Evolutionary conservation across 2,888 invertebrate genomes (phyloP), one percentile per base, ranked within the genome.

Genomic region (Chalcis sispes): DNA sequence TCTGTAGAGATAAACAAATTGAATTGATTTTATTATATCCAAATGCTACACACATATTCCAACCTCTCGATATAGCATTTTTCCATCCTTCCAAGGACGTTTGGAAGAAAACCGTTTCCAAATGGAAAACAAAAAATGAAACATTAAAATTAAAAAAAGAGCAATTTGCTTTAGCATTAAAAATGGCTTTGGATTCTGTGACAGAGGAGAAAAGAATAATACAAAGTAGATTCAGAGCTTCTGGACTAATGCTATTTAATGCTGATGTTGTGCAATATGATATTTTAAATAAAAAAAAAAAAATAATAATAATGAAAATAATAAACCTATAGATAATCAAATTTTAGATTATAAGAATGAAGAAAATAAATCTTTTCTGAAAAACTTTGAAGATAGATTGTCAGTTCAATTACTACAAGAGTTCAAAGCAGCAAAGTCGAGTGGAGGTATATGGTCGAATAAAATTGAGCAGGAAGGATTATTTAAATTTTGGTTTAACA

Each of bases 1-100:
- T 66, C 36, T 66, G 54, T 54, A 50, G 54, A 36, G 52, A 66
- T 36, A 69, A 58, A 27, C 18, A 66, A 36, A 66, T 66, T 15
- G 52, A 66, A 40, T 23, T 66, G 2, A 66, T 66, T 20, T 50
- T 13, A 7, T 27, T 66, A 2, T 27, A 42, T 54, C 66, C 52
- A 23, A 66, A 66, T 66, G 3, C 66, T 3, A 66, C 66, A 0
- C 66, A 66, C n/a, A 52, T 66, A 23, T n/a, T 48, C 1, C 64
- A 64, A 64, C 64, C 64, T 2, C 27, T 54, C 13, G 54, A 54
- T 15, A 15, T 54, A 13, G 8, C 54, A 10, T 54, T 54, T 54
- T 46, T 64, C 54, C 54, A 40, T 4, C 66, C 66, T 23, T 66
- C 54, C 5, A 66, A 66, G 36, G 54, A 66, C n/a, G 15, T n/a